Percentiles rank a stretch among this genome's conserved stretches.
phyloP scores from a whole-genome alignment of 2,888 invertebrate genomes.

The Eupithecia abbreviata region DNA sequence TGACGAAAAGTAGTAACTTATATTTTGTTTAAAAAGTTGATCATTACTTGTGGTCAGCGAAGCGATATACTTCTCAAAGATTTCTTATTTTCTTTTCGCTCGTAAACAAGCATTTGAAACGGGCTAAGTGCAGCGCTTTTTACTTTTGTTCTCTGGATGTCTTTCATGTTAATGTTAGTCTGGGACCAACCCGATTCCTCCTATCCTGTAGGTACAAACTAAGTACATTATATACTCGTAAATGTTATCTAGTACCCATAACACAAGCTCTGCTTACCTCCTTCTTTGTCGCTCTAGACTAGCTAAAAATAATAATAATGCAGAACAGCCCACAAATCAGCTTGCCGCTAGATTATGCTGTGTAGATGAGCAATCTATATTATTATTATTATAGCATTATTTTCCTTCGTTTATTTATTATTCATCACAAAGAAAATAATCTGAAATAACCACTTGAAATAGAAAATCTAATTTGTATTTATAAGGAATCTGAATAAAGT shows the following conservation, averaged over 20 bases:
- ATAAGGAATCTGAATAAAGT: conserved; percentile 18
- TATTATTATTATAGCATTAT: background rate
- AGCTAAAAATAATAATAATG: too few species aligned
- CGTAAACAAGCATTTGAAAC: conserved; percentile 53
- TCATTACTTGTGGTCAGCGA: conserved; percentile 52
- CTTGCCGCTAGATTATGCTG: background rate
- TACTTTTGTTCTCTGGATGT: conserved; percentile 15
- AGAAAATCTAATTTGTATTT: conserved; percentile 12
- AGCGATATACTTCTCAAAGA: conserved; percentile 57
- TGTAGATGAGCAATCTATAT: background rate
- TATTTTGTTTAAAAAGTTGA: conserved; percentile 19
- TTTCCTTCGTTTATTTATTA: too few species aligned
- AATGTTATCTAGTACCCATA: background rate
- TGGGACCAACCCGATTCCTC: background rate
- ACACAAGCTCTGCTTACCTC: background rate
- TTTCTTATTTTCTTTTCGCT: conserved; percentile 43
- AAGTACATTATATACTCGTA: background rate
- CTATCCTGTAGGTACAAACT: background rate
- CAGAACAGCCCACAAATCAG: too few species aligned
- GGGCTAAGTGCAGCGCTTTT: conserved; percentile 41
- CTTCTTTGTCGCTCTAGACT: background rate
- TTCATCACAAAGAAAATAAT: background rate
- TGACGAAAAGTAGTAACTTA: conserved; percentile 7
- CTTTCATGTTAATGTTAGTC: background rate
- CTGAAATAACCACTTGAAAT: conserved; percentile 9